Evolutionary conservation across 1,140 invertebrate genomes (phyloP).

Genomic region (Meloidogyne hapla): DNA sequence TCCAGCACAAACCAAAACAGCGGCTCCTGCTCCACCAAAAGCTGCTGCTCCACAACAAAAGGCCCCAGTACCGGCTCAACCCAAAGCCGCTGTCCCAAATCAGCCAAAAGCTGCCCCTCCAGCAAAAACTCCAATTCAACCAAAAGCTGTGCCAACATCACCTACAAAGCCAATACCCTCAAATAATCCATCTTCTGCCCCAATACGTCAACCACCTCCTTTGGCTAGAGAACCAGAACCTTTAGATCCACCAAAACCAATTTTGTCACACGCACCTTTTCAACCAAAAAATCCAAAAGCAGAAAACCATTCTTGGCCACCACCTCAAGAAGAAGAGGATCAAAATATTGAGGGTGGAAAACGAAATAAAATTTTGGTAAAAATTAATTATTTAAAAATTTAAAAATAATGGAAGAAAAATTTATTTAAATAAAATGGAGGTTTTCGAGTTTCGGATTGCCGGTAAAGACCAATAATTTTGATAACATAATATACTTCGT

Average conservation of each 20-base stretch:
- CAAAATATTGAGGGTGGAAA: not conserved
- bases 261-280: not conserved
- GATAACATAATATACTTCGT: no score
- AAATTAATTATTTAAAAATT: not conserved
- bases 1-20: no score
- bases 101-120: not conserved
- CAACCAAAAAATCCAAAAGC: conserved; percentile 2
- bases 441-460: no score
- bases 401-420: no score
- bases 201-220: not conserved
- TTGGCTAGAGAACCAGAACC: not conserved
- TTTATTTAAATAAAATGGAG: no score
- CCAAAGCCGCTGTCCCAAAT: not conserved
- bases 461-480: no score
- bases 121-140: no score
- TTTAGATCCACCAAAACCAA: not conserved
- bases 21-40: no score
- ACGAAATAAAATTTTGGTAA: conserved; percentile 1
- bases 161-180: not conserved
- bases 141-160: not conserved
- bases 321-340: not conserved
- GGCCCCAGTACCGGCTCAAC: no score
- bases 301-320: conserved; percentile 1
- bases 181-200: conserved; percentile 1
- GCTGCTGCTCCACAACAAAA: not conserved